Conservation (phyloP, 2,888 invertebrate species). For the Pseudococcus jackbeardsleyi region DNA sequence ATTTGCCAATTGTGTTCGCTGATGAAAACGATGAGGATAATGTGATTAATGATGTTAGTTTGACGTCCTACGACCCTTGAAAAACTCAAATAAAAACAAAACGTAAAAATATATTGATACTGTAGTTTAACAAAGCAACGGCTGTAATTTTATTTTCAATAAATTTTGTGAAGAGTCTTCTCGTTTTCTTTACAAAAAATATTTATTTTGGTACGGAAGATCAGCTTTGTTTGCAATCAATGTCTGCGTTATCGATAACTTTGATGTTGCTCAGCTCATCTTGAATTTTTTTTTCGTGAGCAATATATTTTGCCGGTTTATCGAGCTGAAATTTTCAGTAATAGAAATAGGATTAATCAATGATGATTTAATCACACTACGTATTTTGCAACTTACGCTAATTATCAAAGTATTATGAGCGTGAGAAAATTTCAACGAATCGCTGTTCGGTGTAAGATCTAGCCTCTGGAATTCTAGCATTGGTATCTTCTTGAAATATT, state of each 20-base stretch:
- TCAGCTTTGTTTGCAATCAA: conserved; percentile 68
- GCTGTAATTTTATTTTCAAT: not conserved
- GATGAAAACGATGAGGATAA: conserved; percentile 67
- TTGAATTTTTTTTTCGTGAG: conserved; percentile 76
- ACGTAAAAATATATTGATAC: conserved; percentile 1
- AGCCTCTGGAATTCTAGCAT: conserved; percentile 81
- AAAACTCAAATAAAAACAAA: not conserved
- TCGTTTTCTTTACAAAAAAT: not conserved
- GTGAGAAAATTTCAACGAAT: conserved; percentile 78
- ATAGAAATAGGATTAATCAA: not conserved
- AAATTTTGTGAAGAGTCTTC: not conserved
- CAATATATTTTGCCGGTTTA: conserved; percentile 79
- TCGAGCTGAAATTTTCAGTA: conserved; percentile 76
- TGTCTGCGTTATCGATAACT: conserved; percentile 67
- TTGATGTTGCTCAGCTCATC: conserved; percentile 68
- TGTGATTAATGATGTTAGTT: conserved; percentile 61
- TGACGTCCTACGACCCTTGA: conserved; percentile 50
- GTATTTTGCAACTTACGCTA: conserved; percentile 72
- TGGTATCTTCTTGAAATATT: conserved; percentile 81
- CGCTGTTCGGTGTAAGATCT: conserved; percentile 76
- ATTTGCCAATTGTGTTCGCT: conserved; percentile 69
- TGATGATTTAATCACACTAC: no score
- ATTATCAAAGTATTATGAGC: conserved; percentile 84
- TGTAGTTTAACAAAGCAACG: not conserved
- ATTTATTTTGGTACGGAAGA: not conserved